Evolutionary conservation across 2,797 vertebrate species (phyloP), one percentile per base, ranked within the genome.

Genomic region (Smutsia temminckii): DNA sequence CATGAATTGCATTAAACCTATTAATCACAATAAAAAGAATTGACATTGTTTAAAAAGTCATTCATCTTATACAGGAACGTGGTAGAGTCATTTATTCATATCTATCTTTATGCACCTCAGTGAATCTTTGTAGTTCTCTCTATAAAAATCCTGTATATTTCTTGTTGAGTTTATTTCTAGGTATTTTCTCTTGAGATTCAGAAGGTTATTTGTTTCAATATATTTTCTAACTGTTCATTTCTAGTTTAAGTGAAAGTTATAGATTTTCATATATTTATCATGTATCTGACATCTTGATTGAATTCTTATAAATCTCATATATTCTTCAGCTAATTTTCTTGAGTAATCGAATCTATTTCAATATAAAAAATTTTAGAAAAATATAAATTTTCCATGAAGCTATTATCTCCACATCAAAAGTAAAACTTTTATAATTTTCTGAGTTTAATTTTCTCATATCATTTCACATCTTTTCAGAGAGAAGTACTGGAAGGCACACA

Each of bases 361-460:
- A 66, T 59, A 17, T 71, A 91, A 94, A 57, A 87, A 68, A 85
- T 93, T 87, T 11, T 51, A 34, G 89, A 93, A 92, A 83, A 93
- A 87, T 27, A 75, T 23, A 84, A n/a, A 29, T 49, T 86, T 94
- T 93, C 1, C 4, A 69, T 74, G 32, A 84, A 66, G n/a, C 21
- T 74, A 80, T 93, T 89, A 59, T 96, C 8, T 78, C 51, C 1
- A 89, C 8, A 75, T 46, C 64, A 75, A 95, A 79, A 85, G 49
- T 57, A 78, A 49, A 80, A 57, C 2, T 4, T 85, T 84, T 78
- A 46, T 88, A 79, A 64, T 93, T 96, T 95, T 86, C n/a, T 79
- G 42, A 69, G n/a, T 49, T 85, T 93, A 91, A 89, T 81, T 74
- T 93, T 96, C 34, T 95, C 40, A 75, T 89, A 16, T 85, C 42